phyloP scores from a whole-genome alignment of 1,140 invertebrate genomes.

The Zaprionus gabonicus region DNA sequence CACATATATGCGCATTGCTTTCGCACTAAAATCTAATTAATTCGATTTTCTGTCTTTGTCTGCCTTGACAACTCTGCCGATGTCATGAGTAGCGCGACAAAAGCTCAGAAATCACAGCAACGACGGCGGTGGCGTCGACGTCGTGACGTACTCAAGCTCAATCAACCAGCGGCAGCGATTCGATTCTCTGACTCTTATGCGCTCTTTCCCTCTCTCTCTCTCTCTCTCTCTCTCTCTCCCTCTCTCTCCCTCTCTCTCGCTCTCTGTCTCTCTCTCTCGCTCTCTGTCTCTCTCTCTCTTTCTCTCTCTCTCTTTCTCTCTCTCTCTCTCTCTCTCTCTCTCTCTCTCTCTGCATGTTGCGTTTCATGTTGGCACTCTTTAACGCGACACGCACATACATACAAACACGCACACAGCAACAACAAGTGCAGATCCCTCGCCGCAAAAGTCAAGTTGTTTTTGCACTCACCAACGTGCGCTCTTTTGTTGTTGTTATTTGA shows the following conservation, averaged over 20 bases:
- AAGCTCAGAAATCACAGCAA: constrained; percentile 41
- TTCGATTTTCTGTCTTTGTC: neutral
- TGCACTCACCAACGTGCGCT: neutral
- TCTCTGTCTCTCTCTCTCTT: too few relatives aligned
- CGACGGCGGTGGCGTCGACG: neutral
- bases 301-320: constrained; percentile 1
- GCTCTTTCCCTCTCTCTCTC: constrained; percentile 5
- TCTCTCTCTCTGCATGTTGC: too few relatives aligned
- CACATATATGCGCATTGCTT: neutral
- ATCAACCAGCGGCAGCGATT: constrained; percentile 19
- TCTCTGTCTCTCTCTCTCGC: too few relatives aligned
- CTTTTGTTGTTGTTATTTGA: constrained; percentile 2
- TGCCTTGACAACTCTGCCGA: constrained; percentile 27
- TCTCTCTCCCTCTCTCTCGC: too few relatives aligned
- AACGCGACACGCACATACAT: neutral
- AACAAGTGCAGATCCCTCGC: constrained; percentile 27
- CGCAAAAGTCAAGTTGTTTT: constrained; percentile 36
- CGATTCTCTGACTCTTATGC: constrained; percentile 10
- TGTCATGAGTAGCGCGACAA: constrained; percentile 47
- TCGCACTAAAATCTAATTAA: neutral
- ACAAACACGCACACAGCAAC: neutral
- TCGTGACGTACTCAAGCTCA: constrained; percentile 5
- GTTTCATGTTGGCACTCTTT: constrained; percentile 1
- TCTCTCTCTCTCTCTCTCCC: too few relatives aligned
- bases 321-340: too few relatives aligned